These are phyloP conservation scores for Zaprionus ornatus DNA, from an alignment of 1,140 invertebrate species.

Conservation along the genomic window DNA sequence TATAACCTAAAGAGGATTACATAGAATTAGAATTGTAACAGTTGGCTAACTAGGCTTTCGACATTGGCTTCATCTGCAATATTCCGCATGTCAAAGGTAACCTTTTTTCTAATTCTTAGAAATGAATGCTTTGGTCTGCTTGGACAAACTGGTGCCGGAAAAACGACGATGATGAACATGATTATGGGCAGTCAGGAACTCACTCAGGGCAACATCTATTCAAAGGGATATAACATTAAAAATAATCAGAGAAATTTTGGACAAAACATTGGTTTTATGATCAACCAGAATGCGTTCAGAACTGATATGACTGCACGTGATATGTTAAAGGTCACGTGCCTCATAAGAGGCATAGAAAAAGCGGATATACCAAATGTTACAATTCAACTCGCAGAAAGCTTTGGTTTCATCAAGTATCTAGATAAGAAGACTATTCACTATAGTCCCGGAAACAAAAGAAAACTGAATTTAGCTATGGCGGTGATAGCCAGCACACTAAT, in stretches of 20 bases:
- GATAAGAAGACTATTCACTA: constrained; percentile 83
- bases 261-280: constrained; percentile 89
- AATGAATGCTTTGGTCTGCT: constrained; percentile 92
- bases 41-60: too few relatives aligned
- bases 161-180: constrained; percentile 94
- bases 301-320: constrained; percentile 58
- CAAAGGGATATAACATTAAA: constrained; percentile 47
- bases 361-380: constrained; percentile 1
- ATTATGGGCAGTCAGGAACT: constrained; percentile 87
- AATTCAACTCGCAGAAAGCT: constrained; percentile 11
- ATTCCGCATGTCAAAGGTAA: background rate
- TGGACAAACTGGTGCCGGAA: constrained; percentile 93
- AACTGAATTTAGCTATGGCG: constrained; percentile 93
- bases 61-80: too few relatives aligned
- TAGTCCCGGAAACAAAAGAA: constrained; percentile 93
- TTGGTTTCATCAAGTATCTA: constrained; percentile 20
- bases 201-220: constrained; percentile 40
- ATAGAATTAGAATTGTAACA: too few relatives aligned
- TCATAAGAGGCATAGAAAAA: constrained; percentile 36
- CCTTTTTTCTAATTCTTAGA: constrained; percentile 1
- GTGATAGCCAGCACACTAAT: constrained; percentile 90
- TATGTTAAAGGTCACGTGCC: constrained; percentile 39
- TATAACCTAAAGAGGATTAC: too few relatives aligned
- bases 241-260: background rate
- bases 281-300: constrained; percentile 90